A percentile compares a stretch with the other conserved stretches of the same genome.
phyloP scores from a whole-genome alignment of 37 sponge, comb jelly and placozoan species.

The Beroe ovata region DNA sequence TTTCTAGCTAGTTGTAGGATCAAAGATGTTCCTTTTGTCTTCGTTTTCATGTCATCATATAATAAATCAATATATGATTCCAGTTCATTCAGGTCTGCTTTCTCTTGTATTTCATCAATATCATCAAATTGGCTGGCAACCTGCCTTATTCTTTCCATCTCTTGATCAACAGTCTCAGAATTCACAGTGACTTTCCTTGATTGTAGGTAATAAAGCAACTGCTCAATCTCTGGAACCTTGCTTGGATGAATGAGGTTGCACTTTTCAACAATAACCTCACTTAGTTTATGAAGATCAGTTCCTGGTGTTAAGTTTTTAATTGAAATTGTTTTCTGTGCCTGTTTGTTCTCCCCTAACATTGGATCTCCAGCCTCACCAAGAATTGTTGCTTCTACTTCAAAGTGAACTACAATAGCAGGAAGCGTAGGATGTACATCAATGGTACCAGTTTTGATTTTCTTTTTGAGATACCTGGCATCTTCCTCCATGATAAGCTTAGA shows the following conservation, averaged over 20 bases:
- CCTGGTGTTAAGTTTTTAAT: constrained; percentile 70
- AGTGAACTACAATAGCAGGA: constrained; percentile 85
- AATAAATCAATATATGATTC: constrained; percentile 83
- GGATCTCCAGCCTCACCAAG: constrained; percentile 81
- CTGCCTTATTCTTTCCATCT: constrained; percentile 42
- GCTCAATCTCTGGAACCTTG: constrained; percentile 84
- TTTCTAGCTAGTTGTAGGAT: constrained; percentile 90
- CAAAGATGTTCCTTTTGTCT: constrained; percentile 79
- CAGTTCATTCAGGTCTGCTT: constrained; percentile 79
- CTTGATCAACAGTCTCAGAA: constrained; percentile 56
- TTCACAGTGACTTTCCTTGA: constrained; percentile 68
- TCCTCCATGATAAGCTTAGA: too few species aligned
- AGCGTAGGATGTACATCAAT: constrained; percentile 90
- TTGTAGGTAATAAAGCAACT: constrained; percentile 82
- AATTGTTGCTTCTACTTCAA: constrained; percentile 80
- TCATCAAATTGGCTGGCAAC: constrained; percentile 51
- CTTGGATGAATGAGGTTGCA: constrained; percentile 76
- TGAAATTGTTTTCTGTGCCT: constrained; percentile 79
- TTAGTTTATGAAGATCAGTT: constrained; percentile 74
- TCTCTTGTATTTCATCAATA: constrained; percentile 70
- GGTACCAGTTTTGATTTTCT: constrained; percentile 72
- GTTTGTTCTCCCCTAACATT: constrained; percentile 82
- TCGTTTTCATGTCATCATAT: constrained; percentile 84
- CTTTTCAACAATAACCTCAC: constrained; percentile 73
- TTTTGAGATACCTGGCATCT: constrained; percentile 67